Conservation (phyloP, 2,113 vertebrate genomes). For the Acanthochromis polyacanthus region DNA sequence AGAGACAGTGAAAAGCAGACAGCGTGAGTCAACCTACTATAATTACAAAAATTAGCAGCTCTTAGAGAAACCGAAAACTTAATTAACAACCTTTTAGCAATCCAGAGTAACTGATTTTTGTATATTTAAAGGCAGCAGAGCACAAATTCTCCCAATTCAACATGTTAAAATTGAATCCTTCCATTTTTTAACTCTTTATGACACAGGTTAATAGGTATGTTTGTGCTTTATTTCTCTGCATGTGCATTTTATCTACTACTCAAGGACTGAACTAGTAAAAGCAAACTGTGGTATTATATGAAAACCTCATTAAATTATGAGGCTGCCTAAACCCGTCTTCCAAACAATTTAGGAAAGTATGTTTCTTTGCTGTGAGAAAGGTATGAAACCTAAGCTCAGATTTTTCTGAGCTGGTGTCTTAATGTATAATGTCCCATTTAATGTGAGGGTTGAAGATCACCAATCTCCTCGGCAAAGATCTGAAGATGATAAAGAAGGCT, state of each 20-base stretch:
- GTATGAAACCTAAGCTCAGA: slow-evolving; percentile 7
- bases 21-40: too few species aligned
- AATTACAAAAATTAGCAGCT: too few species aligned
- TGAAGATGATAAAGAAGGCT: slow-evolving; percentile 8
- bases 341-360: background rate
- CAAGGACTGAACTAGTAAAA: too few species aligned
- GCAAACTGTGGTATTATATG: background rate
- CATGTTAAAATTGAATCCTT: background rate
- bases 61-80: too few species aligned
- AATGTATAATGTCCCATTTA: too few species aligned
- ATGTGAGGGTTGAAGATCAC: background rate
- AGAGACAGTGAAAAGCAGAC: background rate
- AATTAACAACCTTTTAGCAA: too few species aligned
- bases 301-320: background rate
- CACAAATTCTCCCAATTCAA: background rate
- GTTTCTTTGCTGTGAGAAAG: background rate
- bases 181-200: background rate
- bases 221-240: too few species aligned
- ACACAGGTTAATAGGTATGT: too few species aligned
- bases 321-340: background rate
- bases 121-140: too few species aligned
- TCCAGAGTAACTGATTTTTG: too few species aligned
- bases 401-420: background rate
- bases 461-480: slow-evolving; percentile 5
- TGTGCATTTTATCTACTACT: too few species aligned